A percentile compares a stretch with the other conserved stretches of the same genome.
These are phyloP conservation scores for Orestias chungarensis DNA, from an alignment of 2,797 vertebrate species.

Conservation along the genomic window DNA sequence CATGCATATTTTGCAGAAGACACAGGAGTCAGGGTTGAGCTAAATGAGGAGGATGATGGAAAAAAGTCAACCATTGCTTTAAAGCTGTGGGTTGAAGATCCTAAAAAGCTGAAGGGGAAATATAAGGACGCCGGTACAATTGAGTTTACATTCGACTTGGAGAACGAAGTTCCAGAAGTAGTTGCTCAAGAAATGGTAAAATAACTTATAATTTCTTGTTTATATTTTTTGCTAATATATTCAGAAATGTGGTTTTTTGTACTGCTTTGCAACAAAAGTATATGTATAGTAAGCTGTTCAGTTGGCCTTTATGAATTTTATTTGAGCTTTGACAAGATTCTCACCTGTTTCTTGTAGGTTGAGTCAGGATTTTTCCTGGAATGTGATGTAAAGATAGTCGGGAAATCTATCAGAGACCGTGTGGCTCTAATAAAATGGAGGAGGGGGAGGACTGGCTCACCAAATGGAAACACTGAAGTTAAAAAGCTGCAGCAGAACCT, in stretches of 20 bases:
- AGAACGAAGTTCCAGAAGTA: constrained; percentile 92
- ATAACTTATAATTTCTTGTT: not conserved
- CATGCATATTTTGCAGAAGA: constrained; percentile 99
- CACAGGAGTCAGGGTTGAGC: constrained; percentile 97
- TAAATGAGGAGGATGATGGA: constrained; percentile 97
- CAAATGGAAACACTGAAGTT: constrained; percentile 56
- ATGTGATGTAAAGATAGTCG: constrained; percentile 93
- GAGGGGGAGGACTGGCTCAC: constrained; percentile 83
- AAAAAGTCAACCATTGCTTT: constrained; percentile 93
- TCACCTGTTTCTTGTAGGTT: constrained; percentile 79
- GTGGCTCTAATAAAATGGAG: constrained; percentile 95
- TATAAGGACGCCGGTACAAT: constrained; percentile 98
- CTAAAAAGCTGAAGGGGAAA: constrained; percentile 97
- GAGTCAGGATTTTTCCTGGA: constrained; percentile 98
- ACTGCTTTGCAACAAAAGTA: not conserved
- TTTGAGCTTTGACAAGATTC: constrained; percentile 12
- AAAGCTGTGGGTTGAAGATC: constrained; percentile 97
- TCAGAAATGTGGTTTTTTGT: constrained; percentile 2
- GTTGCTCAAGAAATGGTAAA: constrained; percentile 99
- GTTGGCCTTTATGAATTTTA: not conserved
- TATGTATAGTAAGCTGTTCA: constrained; percentile 10
- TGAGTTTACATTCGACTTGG: constrained; percentile 95
- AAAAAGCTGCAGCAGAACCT: constrained; percentile 78
- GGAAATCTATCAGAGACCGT: constrained; percentile 94
- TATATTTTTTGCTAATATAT: constrained; percentile 1